Percentiles rank a stretch among this genome's conserved stretches.
Conservation (phyloP, 2,113 vertebrate genomes). For the Pelusios castaneus region DNA sequence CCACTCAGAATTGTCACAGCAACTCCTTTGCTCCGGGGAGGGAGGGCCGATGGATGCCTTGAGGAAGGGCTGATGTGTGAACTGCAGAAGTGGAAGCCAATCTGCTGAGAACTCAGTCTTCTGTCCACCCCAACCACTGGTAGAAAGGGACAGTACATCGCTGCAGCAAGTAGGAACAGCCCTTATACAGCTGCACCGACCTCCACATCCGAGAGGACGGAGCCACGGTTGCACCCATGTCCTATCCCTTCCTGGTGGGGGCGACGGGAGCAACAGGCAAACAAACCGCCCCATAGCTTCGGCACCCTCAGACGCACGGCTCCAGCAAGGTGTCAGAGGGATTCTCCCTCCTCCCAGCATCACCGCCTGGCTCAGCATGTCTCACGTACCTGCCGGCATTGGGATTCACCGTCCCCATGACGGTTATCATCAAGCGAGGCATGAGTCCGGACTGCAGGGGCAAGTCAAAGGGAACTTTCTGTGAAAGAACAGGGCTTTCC, state of each 20-base stretch:
- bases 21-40: no score
- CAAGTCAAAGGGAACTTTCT: constrained; percentile 75
- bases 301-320: not conserved
- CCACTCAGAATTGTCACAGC: not conserved
- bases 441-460: constrained; percentile 63
- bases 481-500: not conserved
- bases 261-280: no score
- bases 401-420: constrained; percentile 65
- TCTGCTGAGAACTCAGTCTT: no score
- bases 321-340: not conserved
- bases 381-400: constrained; percentile 66
- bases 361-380: rapidly evolving
- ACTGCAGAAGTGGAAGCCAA: no score
- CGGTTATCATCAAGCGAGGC: constrained; percentile 73
- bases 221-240: not conserved
- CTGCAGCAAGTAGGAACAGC: not conserved
- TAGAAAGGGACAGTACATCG: no score
- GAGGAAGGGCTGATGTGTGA: no score
- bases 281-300: not conserved
- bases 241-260: no score
- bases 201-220: not conserved
- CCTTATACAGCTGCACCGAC: not conserved
- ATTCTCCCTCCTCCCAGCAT: not conserved
- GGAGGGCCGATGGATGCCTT: no score
- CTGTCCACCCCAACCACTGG: no score